phyloP scores from a whole-genome alignment of 2,888 invertebrate species.

The Tetragonula carbonaria region DNA sequence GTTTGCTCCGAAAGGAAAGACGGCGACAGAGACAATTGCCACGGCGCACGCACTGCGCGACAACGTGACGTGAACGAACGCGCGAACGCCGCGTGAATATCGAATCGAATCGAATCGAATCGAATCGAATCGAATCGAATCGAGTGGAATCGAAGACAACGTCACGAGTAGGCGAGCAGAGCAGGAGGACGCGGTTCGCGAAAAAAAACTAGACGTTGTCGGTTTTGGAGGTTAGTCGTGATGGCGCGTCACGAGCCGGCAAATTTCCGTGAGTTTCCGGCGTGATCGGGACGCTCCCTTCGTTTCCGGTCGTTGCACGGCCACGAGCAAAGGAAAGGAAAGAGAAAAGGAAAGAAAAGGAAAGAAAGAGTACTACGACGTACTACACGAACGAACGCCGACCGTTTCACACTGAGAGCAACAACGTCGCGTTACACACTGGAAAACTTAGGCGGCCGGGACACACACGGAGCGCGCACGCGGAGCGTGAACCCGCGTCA shows the following conservation, averaged over 20 bases:
- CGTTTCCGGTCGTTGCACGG: constrained; percentile 4
- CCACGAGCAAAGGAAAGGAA: constrained; percentile 13
- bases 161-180: constrained; percentile 39
- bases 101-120: constrained; percentile 34
- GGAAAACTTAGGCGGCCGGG: constrained; percentile 6
- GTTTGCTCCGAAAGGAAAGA: no score
- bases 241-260: constrained; percentile 47
- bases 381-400: not conserved
- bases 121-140: no score
- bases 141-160: constrained; percentile 51
- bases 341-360: no score
- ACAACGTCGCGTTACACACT: constrained; percentile 23
- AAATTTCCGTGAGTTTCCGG: constrained; percentile 36
- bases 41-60: constrained; percentile 51
- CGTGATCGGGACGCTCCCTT: constrained; percentile 11
- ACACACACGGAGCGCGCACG: not conserved
- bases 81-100: constrained; percentile 41
- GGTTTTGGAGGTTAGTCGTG: constrained; percentile 76
- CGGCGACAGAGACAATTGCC: not conserved
- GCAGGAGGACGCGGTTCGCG: constrained; percentile 49
- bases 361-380: no score
- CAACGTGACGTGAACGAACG: constrained; percentile 33
- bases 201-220: constrained; percentile 35
- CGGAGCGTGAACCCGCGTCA: constrained; percentile 8
- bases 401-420: constrained; percentile 10